Base-by-base conservation (phyloP, 2,888 invertebrate species). In the Thereva nobilitata region DNA sequence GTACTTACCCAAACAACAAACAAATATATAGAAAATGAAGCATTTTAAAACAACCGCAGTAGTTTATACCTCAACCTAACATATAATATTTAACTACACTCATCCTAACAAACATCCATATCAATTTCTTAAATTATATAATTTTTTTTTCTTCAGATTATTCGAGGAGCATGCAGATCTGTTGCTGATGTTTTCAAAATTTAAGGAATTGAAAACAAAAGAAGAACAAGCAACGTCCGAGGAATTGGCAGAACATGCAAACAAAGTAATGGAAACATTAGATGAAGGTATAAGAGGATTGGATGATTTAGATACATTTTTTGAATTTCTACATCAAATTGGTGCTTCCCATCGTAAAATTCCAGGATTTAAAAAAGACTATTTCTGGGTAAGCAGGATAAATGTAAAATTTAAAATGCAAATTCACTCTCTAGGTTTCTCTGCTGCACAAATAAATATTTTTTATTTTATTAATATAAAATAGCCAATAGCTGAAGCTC, bases 221-320 rank as follows among this genome's bases (percentile, higher is more conserved):
- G 91, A 93, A 76, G 89, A 92, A 74, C 91, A 93, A 77, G 86
- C 89, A 70, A 87, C 87, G 76, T 92, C 91, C 67, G 87, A 90
- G 84, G 92, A 92, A 79, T 82, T 95, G 69, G 91, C 90, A 4
- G 91, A 93, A 73, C 95, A 95, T 77, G 94, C 94, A 59, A 89
- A 88, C 76, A 90, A 90, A 74, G 94, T 95, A 38, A 95, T 95
- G 94, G 88, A 87, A 74, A 92, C 93, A 1, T 80, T 95, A 69
- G 94, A 95, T 77, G 93, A 94, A 76, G 91, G 93, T 69, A 94
- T 95, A 81, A 89, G 90, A 77, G 89, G 90, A 35, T 84, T 95
- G 68, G 93, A 94, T 76, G 89, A 93, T 78, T 84, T 92, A 80
- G 93, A 94, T 80, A 87, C 87, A 75, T 93, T 94, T 83, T 88